A percentile compares a stretch with the other conserved stretches of the same genome.
These are phyloP conservation scores for Sander lucioperca DNA, from an alignment of 2,113 vertebrate species.

Conservation along the genomic window DNA sequence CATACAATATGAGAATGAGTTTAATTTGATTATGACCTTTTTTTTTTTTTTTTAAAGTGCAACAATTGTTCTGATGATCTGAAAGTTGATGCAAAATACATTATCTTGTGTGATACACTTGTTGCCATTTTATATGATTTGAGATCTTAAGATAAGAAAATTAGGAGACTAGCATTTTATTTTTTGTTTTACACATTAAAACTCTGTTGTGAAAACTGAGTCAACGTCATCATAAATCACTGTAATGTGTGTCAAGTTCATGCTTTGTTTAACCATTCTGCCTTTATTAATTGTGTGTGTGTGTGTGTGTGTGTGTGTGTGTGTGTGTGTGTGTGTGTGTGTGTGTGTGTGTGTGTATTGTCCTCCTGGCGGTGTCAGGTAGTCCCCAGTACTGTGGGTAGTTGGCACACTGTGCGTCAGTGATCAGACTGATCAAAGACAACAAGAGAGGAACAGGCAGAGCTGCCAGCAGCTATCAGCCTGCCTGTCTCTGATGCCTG, in stretches of 20 bases:
- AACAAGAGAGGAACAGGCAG: conserved; percentile 87
- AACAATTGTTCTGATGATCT: neutral
- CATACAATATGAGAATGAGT: neutral
- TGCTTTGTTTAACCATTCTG: neutral
- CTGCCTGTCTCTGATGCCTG: conserved; percentile 79
- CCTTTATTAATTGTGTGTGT: neutral
- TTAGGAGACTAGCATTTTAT: neutral
- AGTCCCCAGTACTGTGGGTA: conserved; percentile 42
- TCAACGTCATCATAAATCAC: neutral
- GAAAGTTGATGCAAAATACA: neutral
- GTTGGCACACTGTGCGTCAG: conserved; percentile 62
- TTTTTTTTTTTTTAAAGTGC: neutral
- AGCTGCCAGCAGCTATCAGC: conserved; percentile 86
- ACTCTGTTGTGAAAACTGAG: neutral
- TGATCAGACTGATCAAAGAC: conserved; percentile 89
- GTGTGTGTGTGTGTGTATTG: conserved; percentile 9
- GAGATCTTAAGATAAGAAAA: neutral
- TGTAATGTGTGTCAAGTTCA: neutral
- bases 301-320: neutral
- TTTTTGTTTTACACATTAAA: neutral
- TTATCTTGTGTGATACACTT: neutral
- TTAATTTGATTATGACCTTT: neutral
- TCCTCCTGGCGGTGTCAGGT: conserved; percentile 56
- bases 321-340: neutral
- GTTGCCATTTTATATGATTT: neutral